Evolutionary conservation across 30 jellyfish, hydroid and myxozoan species (phyloP), one percentile per base, ranked within the genome.

Genomic region (Cassiopea andromeda): DNA sequence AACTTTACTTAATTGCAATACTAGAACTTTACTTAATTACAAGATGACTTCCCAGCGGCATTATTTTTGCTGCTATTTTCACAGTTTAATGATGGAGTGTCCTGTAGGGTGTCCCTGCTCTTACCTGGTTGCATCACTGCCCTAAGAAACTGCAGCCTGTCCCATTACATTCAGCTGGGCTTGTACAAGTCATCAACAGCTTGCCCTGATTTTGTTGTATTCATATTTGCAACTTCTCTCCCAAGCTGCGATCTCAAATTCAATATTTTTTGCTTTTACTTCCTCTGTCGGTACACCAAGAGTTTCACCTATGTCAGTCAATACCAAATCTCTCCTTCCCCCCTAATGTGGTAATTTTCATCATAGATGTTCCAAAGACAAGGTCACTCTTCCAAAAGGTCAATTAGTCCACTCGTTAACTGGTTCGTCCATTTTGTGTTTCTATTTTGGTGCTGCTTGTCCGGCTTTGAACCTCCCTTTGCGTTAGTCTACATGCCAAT

Each of bases 231-330:
- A 44, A 48, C 1, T 27, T 85, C 93, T 54, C 93, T 46, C 2
- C 93, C 93, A 70, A 46, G 79, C 90, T 85, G 90, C 1, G 93
- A 48, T 75, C 93, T n/a, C 19, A 85, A 54, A 48, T 15, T 7
- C 68, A 49, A 5, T 4, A 72, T 68, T 59, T 85, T 2, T 85
- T 1, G 90, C 89, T 85, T 85, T 85, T 12, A 85, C 59, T 44
- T 69, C 90, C 1, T 19, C 80, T 8, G 9, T 7, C 44, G 90
- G 18, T 61, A 16, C 57, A 7, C 18, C 78, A 18, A 70, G 67
- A 1, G 15, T n/a, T 38, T 48, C 81, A 10, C 58, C 68, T 1
- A 70, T 85, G 5, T 74, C 78, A 6, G 2, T 85, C 49, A 69
- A 59, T 1, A 90, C 93, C 12, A n/a, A n/a, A 6, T 46, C 19